Conservation (phyloP, 2,113 vertebrate genomes). For the Tyrannus savana region DNA sequence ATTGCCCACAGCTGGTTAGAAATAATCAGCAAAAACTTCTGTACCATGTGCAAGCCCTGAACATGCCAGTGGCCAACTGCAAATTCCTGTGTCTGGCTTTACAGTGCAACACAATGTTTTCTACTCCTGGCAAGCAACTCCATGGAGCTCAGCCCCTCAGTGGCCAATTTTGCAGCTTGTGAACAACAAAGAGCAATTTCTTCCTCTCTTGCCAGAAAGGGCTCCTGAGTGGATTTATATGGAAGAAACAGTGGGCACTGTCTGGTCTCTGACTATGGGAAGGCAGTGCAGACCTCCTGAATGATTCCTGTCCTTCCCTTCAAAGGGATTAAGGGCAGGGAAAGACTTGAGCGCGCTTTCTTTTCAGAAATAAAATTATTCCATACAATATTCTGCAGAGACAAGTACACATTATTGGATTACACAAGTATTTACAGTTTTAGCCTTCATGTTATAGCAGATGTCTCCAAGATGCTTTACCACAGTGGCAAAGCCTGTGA, state of each 20-base stretch:
- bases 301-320: background rate
- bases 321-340: background rate
- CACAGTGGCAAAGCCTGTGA: background rate
- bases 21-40: background rate
- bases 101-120: background rate
- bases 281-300: background rate
- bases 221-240: background rate
- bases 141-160: background rate
- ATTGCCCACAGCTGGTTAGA: background rate
- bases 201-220: background rate
- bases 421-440: background rate
- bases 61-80: background rate
- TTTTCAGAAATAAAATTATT: background rate
- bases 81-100: background rate
- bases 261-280: background rate
- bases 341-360: background rate
- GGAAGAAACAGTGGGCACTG: background rate
- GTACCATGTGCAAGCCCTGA: background rate
- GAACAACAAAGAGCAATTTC: background rate
- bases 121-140: background rate
- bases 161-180: background rate
- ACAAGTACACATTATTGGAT: background rate
- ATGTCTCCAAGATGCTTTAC: background rate
- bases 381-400: background rate
- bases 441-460: background rate